Evolutionary conservation across 2,888 invertebrate genomes (phyloP), one percentile per base, ranked within the genome.

Genomic region (Bedellia somnulentella): DNA sequence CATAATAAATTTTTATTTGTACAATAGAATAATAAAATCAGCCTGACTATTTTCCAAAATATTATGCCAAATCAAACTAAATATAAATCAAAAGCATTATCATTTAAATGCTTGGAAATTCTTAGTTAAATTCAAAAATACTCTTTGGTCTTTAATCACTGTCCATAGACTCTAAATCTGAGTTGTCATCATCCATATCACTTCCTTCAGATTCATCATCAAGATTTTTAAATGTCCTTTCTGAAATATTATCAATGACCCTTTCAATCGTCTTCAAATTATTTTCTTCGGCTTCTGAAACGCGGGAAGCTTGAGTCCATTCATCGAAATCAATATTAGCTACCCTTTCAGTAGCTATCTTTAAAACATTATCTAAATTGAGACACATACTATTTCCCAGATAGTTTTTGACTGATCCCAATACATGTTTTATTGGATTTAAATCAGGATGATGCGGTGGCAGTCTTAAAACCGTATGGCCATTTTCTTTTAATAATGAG

Each of bases 221-320:
- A 14, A 37, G 31, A 30, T 33, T 41, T 24, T 39, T 41, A 34
- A 43, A 45, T 1, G 43, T 42, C 31, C 43, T 39, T 28, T 49
- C 46, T 4, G 47, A 45, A 28, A 49, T 46, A 12, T 47, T 46
- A 30, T 49, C 49, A 10, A 49, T 43, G 9, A 45, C 36, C 35
- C 44, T 47, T 33, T 49, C 47, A 16, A 42, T 40, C 4, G 45
- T 42, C 32, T 41, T 46, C n/a, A 49, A 35, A 27, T 40, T 44
- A 21, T 47, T 46, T 29, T 46, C 47, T 24, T 49, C 49, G 0
- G 46, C 45, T 27, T 47, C 46, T 0, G 43, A 40, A 2, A 38
- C 33, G 14, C 38, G 40, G 5, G 41, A 39, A 1, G 44, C 40
- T 5, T 41, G 25, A 14, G 40, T 36, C 49, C 49, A 49, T 21